phyloP scores from a whole-genome alignment of 23 tunicate species.

The Oikopleura vanhoeffeni region DNA sequence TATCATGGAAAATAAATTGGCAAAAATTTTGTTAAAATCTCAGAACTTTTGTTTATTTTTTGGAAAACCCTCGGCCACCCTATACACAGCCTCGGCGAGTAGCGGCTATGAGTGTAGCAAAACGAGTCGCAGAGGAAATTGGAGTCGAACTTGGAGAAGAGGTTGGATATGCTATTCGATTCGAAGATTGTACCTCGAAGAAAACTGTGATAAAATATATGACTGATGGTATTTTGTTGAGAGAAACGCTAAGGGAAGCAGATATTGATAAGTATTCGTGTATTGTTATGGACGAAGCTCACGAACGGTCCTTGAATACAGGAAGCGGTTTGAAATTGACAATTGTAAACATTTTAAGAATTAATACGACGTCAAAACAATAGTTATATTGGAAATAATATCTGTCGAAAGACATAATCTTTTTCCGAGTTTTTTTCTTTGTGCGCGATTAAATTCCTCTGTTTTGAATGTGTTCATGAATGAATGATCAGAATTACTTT shows the following conservation, averaged over 20 bases:
- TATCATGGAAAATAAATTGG: too few species aligned
- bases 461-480: too few species aligned
- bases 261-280: constrained; percentile 83
- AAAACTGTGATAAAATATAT: constrained; percentile 87
- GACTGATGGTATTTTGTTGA: constrained; percentile 93
- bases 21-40: too few species aligned
- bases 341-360: too few species aligned
- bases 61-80: constrained; percentile 37
- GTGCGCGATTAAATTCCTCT: too few species aligned
- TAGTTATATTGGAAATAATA: too few species aligned
- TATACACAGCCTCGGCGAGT: constrained; percentile 98
- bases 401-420: too few species aligned
- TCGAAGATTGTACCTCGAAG: constrained; percentile 79
- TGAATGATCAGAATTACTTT: too few species aligned
- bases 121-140: constrained; percentile 93
- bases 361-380: too few species aligned
- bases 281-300: constrained; percentile 98
- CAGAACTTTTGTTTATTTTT: too few species aligned
- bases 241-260: constrained; percentile 69
- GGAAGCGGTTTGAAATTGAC: too few species aligned
- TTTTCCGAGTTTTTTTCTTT: too few species aligned
- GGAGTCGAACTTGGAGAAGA: constrained; percentile 86
- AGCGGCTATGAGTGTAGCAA: constrained; percentile 98
- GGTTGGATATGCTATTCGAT: constrained; percentile 95
- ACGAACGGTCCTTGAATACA: constrained; percentile 91